Base-by-base conservation (phyloP, 2,113 vertebrate species). In the Oryzias javanicus region DNA sequence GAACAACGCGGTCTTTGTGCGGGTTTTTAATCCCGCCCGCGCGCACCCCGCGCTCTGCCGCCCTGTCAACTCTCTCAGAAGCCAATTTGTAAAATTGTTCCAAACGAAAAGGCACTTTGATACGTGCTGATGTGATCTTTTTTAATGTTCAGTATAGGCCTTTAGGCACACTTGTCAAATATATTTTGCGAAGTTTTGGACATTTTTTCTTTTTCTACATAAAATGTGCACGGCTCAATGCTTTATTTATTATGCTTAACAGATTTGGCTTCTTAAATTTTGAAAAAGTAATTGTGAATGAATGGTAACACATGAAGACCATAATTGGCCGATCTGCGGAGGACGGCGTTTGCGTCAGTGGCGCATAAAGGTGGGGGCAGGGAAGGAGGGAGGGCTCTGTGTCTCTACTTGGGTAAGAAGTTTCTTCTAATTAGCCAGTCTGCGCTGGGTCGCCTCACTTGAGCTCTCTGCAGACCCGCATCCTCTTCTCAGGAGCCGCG, bases 341-440 rank as follows among this genome's bases (percentile, higher is more conserved):
- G 12, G 58, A 44, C 49, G 4, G 41, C 4, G 44, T 62, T 15
- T 47, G 46, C 18, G 4, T 60, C 29, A 46, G 53, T 13, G 22
- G 19, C 18, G 35, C 19, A 29, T 57, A 54, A 60, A 44, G 55
- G 64, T 46, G 70, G 49, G 70, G 52, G 73, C 65, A 55, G 65
- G 15, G 65, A 46, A 59, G 13, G 66, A 64, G 75, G 87, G 87
- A 86, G 84, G 86, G 79, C 68, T 83, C 73, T 87, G 75, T 27
- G 82, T 76, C 74, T 85, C 79, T 87, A 88, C 87, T 89, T 83
- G 67, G 76, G 76, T 87, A 84, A 88, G 85, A 87, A 90, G 78
- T 90, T 83, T 72, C 80, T 85, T 92, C 78, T 92, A 92, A 92
- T 92, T 92, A 92, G 91, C 91, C 90, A 85, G 81, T 76, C 88